Conservation (phyloP, 2,113 vertebrate genomes). For the Isurus oxyrinchus region DNA sequence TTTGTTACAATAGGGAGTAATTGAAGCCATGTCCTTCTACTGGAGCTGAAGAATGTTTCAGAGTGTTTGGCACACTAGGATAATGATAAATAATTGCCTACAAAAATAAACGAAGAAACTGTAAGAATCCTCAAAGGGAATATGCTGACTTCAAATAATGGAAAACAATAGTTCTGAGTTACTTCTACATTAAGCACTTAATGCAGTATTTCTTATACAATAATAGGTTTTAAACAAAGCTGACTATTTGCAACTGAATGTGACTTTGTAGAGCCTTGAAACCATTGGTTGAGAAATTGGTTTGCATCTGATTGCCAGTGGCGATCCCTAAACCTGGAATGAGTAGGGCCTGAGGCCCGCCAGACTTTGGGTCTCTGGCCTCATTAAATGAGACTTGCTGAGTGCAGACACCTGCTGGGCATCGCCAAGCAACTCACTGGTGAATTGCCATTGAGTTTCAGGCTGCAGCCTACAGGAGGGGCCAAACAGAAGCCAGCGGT, state of each 20-base stretch:
- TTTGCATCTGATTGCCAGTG: background rate
- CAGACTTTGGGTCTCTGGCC: background rate
- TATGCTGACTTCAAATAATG: background rate
- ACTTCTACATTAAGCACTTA: background rate
- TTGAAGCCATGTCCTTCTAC: background rate
- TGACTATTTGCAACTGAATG: background rate
- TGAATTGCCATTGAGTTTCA: background rate
- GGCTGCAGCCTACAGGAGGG: background rate
- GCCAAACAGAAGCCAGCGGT: background rate
- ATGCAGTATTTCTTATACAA: background rate
- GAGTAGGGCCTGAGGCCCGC: background rate
- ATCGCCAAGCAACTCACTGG: background rate
- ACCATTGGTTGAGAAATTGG: background rate
- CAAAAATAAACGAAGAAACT: background rate
- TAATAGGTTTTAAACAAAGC: background rate
- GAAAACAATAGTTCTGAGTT: background rate
- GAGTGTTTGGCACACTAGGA: background rate
- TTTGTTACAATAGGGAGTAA: conserved; percentile 25
- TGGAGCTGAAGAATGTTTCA: conserved; percentile 29
- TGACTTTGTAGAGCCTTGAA: background rate
- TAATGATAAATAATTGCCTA: background rate
- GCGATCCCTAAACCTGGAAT: background rate
- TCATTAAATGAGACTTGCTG: background rate
- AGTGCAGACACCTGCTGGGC: background rate
- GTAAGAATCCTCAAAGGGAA: background rate